These are phyloP conservation scores for Sphinx pinastri DNA, from an alignment of 2,888 invertebrate species.

Conservation along the genomic window DNA sequence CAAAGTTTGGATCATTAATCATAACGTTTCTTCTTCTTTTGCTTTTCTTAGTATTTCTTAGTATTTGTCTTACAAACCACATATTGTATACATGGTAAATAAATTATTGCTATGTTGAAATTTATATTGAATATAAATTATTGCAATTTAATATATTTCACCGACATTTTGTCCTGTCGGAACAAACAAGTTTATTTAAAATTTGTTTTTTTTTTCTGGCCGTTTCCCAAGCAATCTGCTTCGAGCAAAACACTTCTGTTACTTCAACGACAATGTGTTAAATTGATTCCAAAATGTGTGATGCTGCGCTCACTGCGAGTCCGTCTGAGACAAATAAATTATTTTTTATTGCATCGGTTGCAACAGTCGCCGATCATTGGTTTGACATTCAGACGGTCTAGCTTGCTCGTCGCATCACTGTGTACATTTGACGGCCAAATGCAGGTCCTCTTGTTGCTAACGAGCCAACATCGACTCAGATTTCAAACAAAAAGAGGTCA, in stretches of 20 bases:
- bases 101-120: not conserved
- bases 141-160: not conserved
- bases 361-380: slow-evolving; percentile 79
- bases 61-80: slow-evolving; percentile 9
- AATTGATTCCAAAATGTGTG: slow-evolving; percentile 46
- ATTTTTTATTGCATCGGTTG: slow-evolving; percentile 78
- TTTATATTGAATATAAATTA: not conserved
- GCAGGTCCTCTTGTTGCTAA: slow-evolving; percentile 38
- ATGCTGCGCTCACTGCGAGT: slow-evolving; percentile 76
- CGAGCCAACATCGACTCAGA: slow-evolving; percentile 49
- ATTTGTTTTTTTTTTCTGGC: slow-evolving; percentile 37
- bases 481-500: slow-evolving; percentile 35
- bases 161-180: not conserved
- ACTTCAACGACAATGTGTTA: slow-evolving; percentile 11
- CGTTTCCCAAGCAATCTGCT: slow-evolving; percentile 41
- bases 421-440: slow-evolving; percentile 51
- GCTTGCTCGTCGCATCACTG: slow-evolving; percentile 74
- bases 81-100: slow-evolving; percentile 8
- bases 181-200: slow-evolving; percentile 6
- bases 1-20: slow-evolving; percentile 35
- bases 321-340: slow-evolving; percentile 78
- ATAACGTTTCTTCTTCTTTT: slow-evolving; percentile 26
- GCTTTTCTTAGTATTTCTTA: slow-evolving; percentile 29
- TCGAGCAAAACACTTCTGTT: slow-evolving; percentile 40
- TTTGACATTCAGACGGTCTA: slow-evolving; percentile 83